Evolutionary conservation across 2,797 vertebrate genomes (phyloP), one percentile per base, ranked within the genome.

Genomic region (Paedocypris micromegethes): DNA sequence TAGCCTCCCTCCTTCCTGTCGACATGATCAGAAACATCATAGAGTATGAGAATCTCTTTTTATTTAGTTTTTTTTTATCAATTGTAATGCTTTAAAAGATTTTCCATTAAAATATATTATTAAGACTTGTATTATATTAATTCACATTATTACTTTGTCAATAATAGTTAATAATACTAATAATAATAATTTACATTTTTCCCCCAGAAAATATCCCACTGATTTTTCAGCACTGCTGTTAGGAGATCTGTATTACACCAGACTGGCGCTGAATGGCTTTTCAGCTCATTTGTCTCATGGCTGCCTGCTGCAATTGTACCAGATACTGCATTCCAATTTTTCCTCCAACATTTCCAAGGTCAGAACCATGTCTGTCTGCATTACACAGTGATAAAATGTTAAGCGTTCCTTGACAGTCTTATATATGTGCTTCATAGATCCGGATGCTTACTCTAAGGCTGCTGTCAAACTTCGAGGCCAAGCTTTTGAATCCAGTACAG

Each of bases 261-360:
- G 92, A 66, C 72, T 98, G 79, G 88, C 91, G 0, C 83, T 98
- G 46, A 93, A 88, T 41, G 96, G 94, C 9, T 90, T 87, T 76
- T 89, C 82, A 2, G 79, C 90, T 2, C 90, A 89, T 45, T 88
- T 97, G 2, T 93, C 93, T 66, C 88, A 93, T 75, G 85, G 66
- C 72, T 89, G 88, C 7, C 72, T 95, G 74, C 86, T 91, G 85
- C 89, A 93, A 63, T 72, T 97, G 57, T 91, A 90, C 83, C 82
- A 86, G 47, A 91, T 89, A 57, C 81, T 98, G 62, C 89, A 91
- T 23, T 66, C 82, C 62, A 99, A 97, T 85, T 86, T 98, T 78
- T 98, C 96, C 49, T 91, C 90, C 40, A 92, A 93, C 55, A 47
- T 91, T 74, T 91, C 94, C 63, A 97, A 94, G 91, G 97, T 98